Evolutionary conservation across 2,888 invertebrate genomes (phyloP).

Genomic region (Hydriomena furcata): DNA sequence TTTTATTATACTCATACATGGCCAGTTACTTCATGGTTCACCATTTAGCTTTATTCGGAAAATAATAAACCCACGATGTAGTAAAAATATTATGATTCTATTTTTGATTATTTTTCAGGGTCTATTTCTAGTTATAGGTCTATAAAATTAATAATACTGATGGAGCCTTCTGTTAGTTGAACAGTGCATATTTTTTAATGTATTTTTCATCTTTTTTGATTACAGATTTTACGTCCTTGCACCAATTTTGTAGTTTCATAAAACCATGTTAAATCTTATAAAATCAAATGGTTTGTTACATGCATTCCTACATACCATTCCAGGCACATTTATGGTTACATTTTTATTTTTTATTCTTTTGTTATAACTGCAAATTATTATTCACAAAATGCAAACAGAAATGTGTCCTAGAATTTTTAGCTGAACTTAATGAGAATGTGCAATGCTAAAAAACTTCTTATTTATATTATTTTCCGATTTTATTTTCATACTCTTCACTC

Average conservation of each 20-base stretch:
- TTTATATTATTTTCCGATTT: conserved; percentile 69
- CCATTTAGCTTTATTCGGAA: too few species aligned
- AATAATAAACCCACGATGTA: too few species aligned
- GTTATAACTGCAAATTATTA: conserved; percentile 3
- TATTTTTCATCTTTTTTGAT: conserved; percentile 3
- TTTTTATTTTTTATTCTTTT: conserved; percentile 15
- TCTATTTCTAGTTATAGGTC: not conserved
- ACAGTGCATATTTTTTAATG: not conserved
- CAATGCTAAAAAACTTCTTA: conserved; percentile 80
- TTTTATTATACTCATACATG: too few species aligned
- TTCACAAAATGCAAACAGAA: conserved; percentile 55
- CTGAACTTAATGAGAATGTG: conserved; percentile 81
- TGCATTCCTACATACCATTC: conserved; percentile 72
- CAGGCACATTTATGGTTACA: conserved; percentile 72
- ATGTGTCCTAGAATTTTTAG: conserved; percentile 67
- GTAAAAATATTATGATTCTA: too few species aligned
- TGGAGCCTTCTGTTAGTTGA: conserved; percentile 7
- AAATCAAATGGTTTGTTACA: conserved; percentile 71
- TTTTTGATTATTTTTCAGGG: not conserved
- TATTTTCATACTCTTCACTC: conserved; percentile 77
- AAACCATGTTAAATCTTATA: conserved; percentile 44
- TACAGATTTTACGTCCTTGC: conserved; percentile 53
- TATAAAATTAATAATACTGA: not conserved
- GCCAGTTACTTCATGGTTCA: too few species aligned
- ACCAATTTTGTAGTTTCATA: conserved; percentile 68